Evolutionary conservation across 1,140 invertebrate species (phyloP).

Genomic region (Caenorhabditis tropicalis): DNA sequence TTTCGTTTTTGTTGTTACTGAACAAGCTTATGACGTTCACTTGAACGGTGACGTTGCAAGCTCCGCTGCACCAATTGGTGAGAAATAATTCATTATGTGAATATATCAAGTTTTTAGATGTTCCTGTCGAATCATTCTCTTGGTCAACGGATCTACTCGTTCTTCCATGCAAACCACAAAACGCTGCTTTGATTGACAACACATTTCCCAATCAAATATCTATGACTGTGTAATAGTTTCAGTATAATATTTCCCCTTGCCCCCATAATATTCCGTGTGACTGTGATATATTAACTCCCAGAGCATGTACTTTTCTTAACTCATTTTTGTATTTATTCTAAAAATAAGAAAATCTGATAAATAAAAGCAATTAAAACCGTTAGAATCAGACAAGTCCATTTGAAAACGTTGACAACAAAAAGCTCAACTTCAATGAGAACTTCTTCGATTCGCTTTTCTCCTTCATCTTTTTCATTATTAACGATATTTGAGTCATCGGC

Average conservation of each 20-base stretch:
- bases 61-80: slow-evolving; percentile 45
- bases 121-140: slow-evolving; percentile 62
- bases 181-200: slow-evolving; percentile 52
- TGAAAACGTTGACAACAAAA: neutral
- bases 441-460: slow-evolving; percentile 9
- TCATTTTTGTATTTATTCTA: neutral
- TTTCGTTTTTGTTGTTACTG: slow-evolving; percentile 69
- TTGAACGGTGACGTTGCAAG: slow-evolving; percentile 44
- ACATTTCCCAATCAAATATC: slow-evolving; percentile 20
- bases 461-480: slow-evolving; percentile 12
- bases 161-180: slow-evolving; percentile 55
- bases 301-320: neutral
- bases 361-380: neutral
- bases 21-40: slow-evolving; percentile 45
- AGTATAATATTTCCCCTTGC: neutral
- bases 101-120: slow-evolving; percentile 12
- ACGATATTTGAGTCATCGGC: slow-evolving; percentile 12
- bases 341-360: slow-evolving; percentile 14
- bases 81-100: slow-evolving; percentile 13
- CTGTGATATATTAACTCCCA: neutral
- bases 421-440: slow-evolving; percentile 8
- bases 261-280: neutral
- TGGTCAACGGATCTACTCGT: slow-evolving; percentile 61
- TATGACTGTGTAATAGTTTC: slow-evolving; percentile 24
- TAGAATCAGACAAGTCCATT: neutral